Conservation (phyloP, 2,888 invertebrate genomes). For the Cephus rjabovi region DNA sequence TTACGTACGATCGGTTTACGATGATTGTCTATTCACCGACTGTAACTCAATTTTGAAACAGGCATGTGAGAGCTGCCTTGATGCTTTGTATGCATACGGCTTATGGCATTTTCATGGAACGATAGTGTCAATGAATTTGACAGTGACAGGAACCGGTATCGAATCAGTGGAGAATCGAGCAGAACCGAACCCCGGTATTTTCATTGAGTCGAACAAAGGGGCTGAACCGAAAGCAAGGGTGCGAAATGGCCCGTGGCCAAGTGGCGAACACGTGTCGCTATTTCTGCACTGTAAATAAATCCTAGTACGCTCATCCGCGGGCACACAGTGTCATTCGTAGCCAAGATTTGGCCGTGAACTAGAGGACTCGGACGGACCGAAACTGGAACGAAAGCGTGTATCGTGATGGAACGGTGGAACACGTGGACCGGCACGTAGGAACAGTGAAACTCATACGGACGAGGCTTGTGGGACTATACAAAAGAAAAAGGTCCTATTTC, state of each 20-base stretch:
- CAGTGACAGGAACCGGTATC: not conserved
- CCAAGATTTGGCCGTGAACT: conserved; percentile 31
- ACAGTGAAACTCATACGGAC: not conserved
- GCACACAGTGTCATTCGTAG: not conserved
- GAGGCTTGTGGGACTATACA: not conserved
- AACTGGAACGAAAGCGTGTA: not conserved
- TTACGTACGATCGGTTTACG: too few species aligned
- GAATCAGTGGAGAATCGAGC: not conserved
- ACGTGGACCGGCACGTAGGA: not conserved
- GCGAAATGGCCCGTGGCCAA: conserved; percentile 39
- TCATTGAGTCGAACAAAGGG: conserved; percentile 23
- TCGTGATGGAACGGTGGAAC: not conserved
- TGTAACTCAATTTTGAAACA: not conserved
- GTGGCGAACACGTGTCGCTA: conserved; percentile 44
- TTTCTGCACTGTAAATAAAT: conserved; percentile 34
- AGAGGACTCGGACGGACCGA: not conserved
- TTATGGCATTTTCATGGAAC: not conserved
- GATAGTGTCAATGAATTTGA: not conserved
- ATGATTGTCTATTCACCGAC: too few species aligned
- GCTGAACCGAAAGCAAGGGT: conserved; percentile 2
- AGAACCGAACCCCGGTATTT: not conserved
- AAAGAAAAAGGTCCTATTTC: not conserved
- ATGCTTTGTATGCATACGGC: not conserved
- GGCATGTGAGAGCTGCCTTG: not conserved
- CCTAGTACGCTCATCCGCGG: not conserved